These are phyloP conservation scores for Siphamia tubifer DNA, from an alignment of 2,113 vertebrate genomes.

Conservation along the genomic window DNA sequence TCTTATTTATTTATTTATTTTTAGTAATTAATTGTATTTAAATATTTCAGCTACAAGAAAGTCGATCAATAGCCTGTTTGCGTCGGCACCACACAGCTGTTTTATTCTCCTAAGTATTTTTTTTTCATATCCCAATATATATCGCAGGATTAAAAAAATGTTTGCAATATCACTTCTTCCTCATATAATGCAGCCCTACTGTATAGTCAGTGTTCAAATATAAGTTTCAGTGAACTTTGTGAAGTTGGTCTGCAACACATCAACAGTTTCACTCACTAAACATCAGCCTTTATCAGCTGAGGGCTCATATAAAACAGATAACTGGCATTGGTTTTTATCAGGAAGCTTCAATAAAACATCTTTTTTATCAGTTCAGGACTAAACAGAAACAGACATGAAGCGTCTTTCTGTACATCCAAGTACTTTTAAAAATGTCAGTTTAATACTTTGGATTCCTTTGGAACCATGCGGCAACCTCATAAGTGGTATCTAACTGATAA, in stretches of 20 bases:
- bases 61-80: no score
- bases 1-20: no score
- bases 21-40: no score
- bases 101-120: no score
- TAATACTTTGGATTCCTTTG: slow-evolving; percentile 47
- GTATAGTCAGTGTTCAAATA: no score
- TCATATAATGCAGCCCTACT: no score
- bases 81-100: no score
- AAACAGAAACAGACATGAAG: slow-evolving; percentile 7
- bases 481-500: slow-evolving; percentile 27
- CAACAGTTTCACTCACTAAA: background rate
- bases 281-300: slow-evolving; percentile 12
- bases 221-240: background rate
- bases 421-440: slow-evolving; percentile 27
- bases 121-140: no score
- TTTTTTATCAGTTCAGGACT: slow-evolving; percentile 11
- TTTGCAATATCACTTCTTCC: no score
- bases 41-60: no score
- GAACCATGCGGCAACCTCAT: slow-evolving; percentile 10
- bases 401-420: background rate
- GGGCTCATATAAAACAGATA: slow-evolving; percentile 8
- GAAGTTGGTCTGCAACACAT: background rate
- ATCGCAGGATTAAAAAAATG: no score
- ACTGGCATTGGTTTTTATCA: background rate
- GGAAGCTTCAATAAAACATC: slow-evolving; percentile 21